A percentile compares a stretch with the other conserved stretches of the same genome.
Conservation (phyloP, 2,113 vertebrate genomes). For the Grus americana region DNA sequence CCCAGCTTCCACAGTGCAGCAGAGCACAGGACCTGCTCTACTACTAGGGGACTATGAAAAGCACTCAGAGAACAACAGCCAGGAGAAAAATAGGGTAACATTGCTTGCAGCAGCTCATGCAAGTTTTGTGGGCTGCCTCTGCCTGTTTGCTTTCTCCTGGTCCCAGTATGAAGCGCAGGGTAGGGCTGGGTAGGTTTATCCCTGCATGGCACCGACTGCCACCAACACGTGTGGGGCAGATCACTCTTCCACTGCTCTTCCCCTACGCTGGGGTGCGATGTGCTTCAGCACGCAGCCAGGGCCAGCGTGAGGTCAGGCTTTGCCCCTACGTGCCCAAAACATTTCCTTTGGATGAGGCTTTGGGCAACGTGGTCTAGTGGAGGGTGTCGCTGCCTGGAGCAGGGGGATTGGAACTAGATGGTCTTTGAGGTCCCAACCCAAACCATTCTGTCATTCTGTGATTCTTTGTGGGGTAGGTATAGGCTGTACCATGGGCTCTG, state of each 20-base stretch:
- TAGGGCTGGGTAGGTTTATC: background rate
- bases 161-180: background rate
- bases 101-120: background rate
- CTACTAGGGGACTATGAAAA: background rate
- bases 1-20: background rate
- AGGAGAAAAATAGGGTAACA: background rate
- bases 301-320: background rate
- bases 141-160: background rate
- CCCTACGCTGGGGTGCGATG: background rate
- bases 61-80: background rate
- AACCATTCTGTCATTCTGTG: no score
- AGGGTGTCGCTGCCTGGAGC: no score
- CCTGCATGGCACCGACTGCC: background rate
- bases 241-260: background rate
- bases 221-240: background rate
- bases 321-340: background rate
- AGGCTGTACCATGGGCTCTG: accelerated
- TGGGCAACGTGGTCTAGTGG: no score
- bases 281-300: background rate
- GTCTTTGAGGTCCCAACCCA: no score
- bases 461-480: background rate
- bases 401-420: no score
- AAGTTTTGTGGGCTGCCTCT: background rate
- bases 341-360: background rate
- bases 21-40: background rate